Evolutionary conservation across 2,113 vertebrate species (phyloP), one percentile per base, ranked within the genome.

Genomic region (Eulacestoma nigropectus): DNA sequence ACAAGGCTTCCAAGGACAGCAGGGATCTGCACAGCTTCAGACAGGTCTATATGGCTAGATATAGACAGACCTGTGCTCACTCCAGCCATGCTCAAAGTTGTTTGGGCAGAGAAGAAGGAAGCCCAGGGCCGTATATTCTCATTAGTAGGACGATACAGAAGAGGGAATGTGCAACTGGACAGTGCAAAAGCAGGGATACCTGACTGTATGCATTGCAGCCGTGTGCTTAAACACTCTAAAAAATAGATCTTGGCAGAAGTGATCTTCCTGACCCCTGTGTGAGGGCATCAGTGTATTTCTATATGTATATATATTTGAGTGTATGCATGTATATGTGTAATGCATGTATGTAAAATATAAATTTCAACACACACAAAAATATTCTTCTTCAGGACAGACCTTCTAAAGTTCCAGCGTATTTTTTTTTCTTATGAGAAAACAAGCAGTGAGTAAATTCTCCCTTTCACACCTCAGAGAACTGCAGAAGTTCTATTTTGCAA

Each of bases 301-400:
- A 4, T 32, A 3, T 33, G 8, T 42, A 4, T 10, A 29, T 29
- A 17, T n/a, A 4, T 19, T 2, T 14, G 3, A 65, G 7, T 60
- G 6, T n/a, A 7, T 35, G 10, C 15, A 33, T 42, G 26, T 7
- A 10, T 42, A 13, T 55, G 32, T 23, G 26, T 33, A 63, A 22
- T 32, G 37, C 7, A 69, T 35, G 19, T 30, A n/a, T 27, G 3
- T 52, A 50, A 73, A 73, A 32, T 19, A 4, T 16, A 35, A 9
- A 84, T 65, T 68, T 56, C 1, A 1, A 53, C 39, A 72, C 12
- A 14, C 0, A 21, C 16, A 57, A 33, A 88, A 52, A 16, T 4
- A 13, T 16, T 56, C 41, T 52, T 6, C 49, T 74, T 60, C 20
- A 59, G 16, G 30, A 70, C 14, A 93, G 30, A 63, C 6, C 16